Conservation (phyloP, 2,113 vertebrate species). For the Erinaceus europaeus region DNA sequence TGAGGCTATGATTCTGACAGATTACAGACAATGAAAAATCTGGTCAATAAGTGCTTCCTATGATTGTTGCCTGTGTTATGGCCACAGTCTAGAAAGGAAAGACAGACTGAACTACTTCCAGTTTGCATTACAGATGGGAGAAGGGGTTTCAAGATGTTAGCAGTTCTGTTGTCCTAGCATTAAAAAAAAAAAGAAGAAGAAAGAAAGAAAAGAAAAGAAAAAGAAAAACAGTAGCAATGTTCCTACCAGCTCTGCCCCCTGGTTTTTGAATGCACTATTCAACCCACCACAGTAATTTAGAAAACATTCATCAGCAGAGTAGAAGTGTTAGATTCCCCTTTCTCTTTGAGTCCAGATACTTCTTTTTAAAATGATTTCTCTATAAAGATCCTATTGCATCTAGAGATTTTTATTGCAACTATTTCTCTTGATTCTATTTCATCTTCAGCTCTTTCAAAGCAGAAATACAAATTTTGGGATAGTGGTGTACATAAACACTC, state of each 20-base stretch:
- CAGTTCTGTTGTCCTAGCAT: neutral
- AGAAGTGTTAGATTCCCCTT: neutral
- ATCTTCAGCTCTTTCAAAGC: constrained; percentile 11
- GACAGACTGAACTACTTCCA: constrained; percentile 16
- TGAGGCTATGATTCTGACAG: constrained; percentile 68
- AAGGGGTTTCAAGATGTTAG: constrained; percentile 1
- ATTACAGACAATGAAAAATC: constrained; percentile 72
- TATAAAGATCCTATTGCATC: neutral
- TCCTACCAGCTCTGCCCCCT: constrained; percentile 23
- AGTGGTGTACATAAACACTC: neutral
- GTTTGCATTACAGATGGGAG: constrained; percentile 14
- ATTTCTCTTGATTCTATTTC: neutral
- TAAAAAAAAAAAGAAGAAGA: neutral
- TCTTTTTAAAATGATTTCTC: neutral
- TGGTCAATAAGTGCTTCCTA: constrained; percentile 63
- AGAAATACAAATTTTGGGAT: constrained; percentile 21
- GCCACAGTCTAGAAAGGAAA: constrained; percentile 54
- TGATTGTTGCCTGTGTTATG: constrained; percentile 41
- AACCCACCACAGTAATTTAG: neutral
- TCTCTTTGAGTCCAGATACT: constrained; percentile 2
- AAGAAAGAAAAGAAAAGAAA: too few relatives aligned
- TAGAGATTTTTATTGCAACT: too few relatives aligned
- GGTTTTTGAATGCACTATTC: constrained; percentile 25
- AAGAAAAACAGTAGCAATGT: too few relatives aligned
- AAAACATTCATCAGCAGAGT: constrained; percentile 32